Evolutionary conservation across 1,140 invertebrate species (phyloP), one percentile per base, ranked within the genome.

Genomic region (Lutraria rhynchaena): DNA sequence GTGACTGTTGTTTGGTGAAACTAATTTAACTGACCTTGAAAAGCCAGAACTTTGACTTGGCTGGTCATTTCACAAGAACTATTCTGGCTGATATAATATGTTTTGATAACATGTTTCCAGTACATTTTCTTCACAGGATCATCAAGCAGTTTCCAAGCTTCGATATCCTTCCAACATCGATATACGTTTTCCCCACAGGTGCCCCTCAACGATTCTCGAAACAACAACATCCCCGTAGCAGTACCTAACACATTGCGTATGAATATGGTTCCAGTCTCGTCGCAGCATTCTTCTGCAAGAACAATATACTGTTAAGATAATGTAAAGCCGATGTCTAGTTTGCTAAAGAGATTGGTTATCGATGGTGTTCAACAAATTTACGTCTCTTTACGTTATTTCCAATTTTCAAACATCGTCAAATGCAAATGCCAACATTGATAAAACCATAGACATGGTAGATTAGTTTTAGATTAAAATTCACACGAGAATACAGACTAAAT

Each of bases 161-260:
- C 85, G 5, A 88, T 65, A 27, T 88, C 87, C 27, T 78, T 63
- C 87, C 87, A 88, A 55, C 85, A 87, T n/a, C 77, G 58, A 24
- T 81, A 82, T 15, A 82, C 78, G 17, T 69, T 81, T 55, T 85
- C 84, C 7, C 87, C 87, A n/a, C 77, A 63, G 0, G 85, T 85
- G n/a, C 73, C 65, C 7, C 53, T 65, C 17, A 88, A 53, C 9
- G 46, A 87, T 35, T 87, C 83, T 0, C 87, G 86, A 61, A 89
- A 87, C 33, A 83, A 63, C 41, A 82, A 73, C 87, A 89, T 89
- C 0, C 87, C 87, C 3, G 77, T 27, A 31, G 71, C 83, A 29
- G 85, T 83, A 46, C 86, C 87, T 1, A 89, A 55, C 3, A 85
- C 46, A 58, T 87, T 87, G n/a, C 78, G 46, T 5, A 53, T 37